Base-by-base conservation (phyloP, 1,140 invertebrate genomes). In the Drosophila sturtevanti region DNA sequence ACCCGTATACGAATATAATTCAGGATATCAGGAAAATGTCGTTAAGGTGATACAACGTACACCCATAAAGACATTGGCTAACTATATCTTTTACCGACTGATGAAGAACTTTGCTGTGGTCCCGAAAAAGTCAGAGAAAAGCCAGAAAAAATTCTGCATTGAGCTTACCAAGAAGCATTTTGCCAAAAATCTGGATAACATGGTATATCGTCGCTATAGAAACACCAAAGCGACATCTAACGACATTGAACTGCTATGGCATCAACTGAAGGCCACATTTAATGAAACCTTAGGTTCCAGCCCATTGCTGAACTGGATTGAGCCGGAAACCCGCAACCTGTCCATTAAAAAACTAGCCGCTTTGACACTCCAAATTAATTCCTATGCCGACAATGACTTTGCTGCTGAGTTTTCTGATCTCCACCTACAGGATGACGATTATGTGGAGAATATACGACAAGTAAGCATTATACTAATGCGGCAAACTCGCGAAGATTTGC, bases 181-280 rank as follows among this genome's bases (percentile, higher is more conserved):
- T 2, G 63, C 89, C 9, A 89, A 89, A 55, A 78, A 79, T 54
- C 41, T 91, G 21, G 89, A 91, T 41, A 86, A 90, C 18, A 89
- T 90, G 89, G 65, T 91, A 38, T 91, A 79, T 48, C 63, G 82
- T 1, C 68, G 66, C 9, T 72, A 79, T 54, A 62, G 58, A 54
- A 79, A 78, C 4, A 73, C 63, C 44, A 70, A 75, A 4, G 63
- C 56, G 14, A 85, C 85, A 0, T 74, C 77, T 22, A 11, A 21
- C 1, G 77, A 87, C 41, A 68, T 91, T 5, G 69, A 89, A 7
- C 60, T 63, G 22, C 84, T 91, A 9, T 91, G 89, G 85, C 38
- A 56, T 1, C 72, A 91, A 14, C 51, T 90, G 0, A 87, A 87
- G 51, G 14, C 63, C 11, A 81, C 72, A 2, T 90, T 90, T 9